Evolutionary conservation across 2,797 vertebrate species (phyloP), one percentile per base, ranked within the genome.

Genomic region (Scyliorhinus canicula): DNA sequence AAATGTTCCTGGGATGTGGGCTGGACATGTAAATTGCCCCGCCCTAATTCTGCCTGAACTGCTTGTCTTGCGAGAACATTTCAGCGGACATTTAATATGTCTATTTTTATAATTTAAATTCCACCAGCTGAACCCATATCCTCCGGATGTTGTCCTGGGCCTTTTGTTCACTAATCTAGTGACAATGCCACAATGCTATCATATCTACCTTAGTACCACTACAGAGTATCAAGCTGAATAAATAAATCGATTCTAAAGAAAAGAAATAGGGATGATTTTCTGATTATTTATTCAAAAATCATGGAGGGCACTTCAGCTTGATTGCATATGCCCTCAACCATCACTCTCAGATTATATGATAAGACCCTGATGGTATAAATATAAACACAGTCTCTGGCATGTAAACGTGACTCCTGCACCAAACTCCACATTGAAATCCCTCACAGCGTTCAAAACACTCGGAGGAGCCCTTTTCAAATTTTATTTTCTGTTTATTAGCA

Each of bases 221-320:
- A 14, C 57, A 40, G 35, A 63, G 55, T 63, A 63, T 60, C 86
- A 91, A 91, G 86, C 86, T 91, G 86, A 63, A 91, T 91, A 91
- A 91, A 91, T 35, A 91, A 90, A 85, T 88, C 7, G 55, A 57
- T 88, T 57, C 52, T n/a, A 88, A 88, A 40, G 35, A 31, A 21
- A 40, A 24, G 69, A 90, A 63, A 63, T 19, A 40, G 19, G 31
- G 57, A 40, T 91, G 86, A 60, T 60, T 60, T 16, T 79, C 55
- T 60, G 85, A 88, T 57, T 35, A 88, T 88, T 35, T 16, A 88
- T 88, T 57, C 86, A 91, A 91, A 91, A 91, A 55, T 63, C 35
- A 91, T 91, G 57, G 57, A 63, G 86, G 86, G 7, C 16, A 55
- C 57, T 63, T 91, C n/a, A 63, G 5, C 9, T 4, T 21, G 57